Evolutionary conservation across 2,113 vertebrate genomes (phyloP).

Genomic region (Macquaria australasica): DNA sequence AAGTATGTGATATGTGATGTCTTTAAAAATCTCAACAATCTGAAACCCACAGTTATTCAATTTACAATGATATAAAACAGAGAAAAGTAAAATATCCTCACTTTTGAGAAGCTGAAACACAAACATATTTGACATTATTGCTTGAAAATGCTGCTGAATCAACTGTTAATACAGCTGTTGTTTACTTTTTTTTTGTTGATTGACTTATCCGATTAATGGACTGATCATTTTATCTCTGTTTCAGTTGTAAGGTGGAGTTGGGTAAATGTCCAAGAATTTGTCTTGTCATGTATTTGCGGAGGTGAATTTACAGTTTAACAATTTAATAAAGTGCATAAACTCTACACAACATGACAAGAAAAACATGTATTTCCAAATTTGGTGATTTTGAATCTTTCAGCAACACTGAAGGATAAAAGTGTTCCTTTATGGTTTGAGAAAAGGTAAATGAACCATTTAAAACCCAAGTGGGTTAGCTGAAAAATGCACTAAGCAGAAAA

Average conservation of each 20-base stretch:
- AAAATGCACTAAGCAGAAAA: too few species aligned
- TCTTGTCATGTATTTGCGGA: not conserved
- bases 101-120: not conserved
- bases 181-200: not conserved
- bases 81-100: not conserved
- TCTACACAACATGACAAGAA: not conserved
- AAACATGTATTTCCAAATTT: not conserved
- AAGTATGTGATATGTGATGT: not conserved
- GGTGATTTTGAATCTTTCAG: too few species aligned
- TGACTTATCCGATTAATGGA: not conserved
- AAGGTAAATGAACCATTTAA: too few species aligned
- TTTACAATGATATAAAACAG: not conserved
- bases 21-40: not conserved
- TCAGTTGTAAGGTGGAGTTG: too few species aligned
- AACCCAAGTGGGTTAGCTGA: too few species aligned
- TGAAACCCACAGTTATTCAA: not conserved
- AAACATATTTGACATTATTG: not conserved
- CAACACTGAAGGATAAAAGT: too few species aligned
- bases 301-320: not conserved
- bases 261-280: not conserved
- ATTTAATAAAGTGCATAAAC: not conserved
- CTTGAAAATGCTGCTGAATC: not conserved
- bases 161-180: not conserved
- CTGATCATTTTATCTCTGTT: not conserved
- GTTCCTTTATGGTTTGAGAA: too few species aligned